phyloP scores from a whole-genome alignment of 2,888 invertebrate genomes.

The Cataglyphis albicans region DNA sequence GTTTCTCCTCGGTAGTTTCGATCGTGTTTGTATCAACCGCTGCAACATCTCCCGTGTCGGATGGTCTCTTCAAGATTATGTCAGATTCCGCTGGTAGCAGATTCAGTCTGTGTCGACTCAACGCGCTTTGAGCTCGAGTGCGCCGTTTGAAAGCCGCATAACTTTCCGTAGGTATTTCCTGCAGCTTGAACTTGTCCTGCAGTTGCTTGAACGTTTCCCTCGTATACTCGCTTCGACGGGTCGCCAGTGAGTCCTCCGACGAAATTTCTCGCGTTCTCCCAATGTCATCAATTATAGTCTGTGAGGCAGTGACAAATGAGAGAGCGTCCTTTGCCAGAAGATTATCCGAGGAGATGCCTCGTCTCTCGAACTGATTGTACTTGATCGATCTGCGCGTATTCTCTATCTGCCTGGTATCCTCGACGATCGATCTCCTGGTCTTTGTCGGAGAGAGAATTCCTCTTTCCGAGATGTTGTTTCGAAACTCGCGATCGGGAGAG shows the following conservation, averaged over 20 bases:
- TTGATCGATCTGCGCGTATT: constrained; percentile 42
- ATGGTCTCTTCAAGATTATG: background rate
- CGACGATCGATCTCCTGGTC: constrained; percentile 78
- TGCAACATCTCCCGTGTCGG: background rate
- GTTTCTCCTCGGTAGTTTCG: constrained; percentile 36
- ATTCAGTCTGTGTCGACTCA: constrained; percentile 58
- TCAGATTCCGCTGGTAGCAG: constrained; percentile 35
- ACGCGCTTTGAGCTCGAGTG: constrained; percentile 70
- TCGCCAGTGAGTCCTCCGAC: constrained; percentile 66
- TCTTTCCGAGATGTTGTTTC: constrained; percentile 43
- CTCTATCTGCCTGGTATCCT: constrained; percentile 76
- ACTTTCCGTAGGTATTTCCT: constrained; percentile 80
- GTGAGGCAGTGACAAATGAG: constrained; percentile 45
- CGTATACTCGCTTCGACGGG: constrained; percentile 61
- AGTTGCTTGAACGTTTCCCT: constrained; percentile 80
- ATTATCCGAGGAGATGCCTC: constrained; percentile 82
- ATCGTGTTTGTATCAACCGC: background rate
- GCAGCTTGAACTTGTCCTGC: constrained; percentile 80
- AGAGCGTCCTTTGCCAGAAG: constrained; percentile 67
- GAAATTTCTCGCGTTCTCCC: constrained; percentile 57
- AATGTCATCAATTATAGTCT: constrained; percentile 53
- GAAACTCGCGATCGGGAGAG: constrained; percentile 62
- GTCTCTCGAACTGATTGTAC: constrained; percentile 76
- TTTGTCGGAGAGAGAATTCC: constrained; percentile 73
- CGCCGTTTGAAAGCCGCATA: constrained; percentile 83